Conservation (phyloP, 1,140 invertebrate species). For the Trichonephila inaurata region DNA sequence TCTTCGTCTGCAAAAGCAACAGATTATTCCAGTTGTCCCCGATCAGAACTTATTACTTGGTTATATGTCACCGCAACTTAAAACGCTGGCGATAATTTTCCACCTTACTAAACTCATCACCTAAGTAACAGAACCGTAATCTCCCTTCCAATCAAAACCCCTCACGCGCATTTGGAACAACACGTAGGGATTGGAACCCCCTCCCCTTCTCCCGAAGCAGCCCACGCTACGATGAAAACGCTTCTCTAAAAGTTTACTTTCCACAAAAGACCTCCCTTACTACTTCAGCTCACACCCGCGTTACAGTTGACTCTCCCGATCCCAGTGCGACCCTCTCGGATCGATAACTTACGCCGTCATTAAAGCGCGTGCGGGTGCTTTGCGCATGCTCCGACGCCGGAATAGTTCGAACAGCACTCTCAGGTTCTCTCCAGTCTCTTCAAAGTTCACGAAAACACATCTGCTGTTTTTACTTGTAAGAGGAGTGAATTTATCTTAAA, state of each 20-base stretch:
- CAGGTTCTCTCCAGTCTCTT: constrained; percentile 54
- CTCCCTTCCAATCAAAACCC: constrained; percentile 1
- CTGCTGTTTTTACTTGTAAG: not conserved
- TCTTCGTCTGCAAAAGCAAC: not conserved
- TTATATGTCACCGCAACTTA: not conserved
- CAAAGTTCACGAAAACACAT: constrained; percentile 70
- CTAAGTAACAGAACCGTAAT: constrained; percentile 1
- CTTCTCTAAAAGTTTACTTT: constrained; percentile 74
- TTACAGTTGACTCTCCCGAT: constrained; percentile 68
- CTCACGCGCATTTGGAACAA: constrained; percentile 8
- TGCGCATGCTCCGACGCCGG: constrained; percentile 59
- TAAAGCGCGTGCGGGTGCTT: constrained; percentile 50
- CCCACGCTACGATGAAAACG: constrained; percentile 52
- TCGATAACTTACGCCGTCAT: constrained; percentile 71
- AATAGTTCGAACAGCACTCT: constrained; percentile 61
- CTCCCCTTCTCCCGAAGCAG: not conserved
- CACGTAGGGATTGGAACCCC: not conserved
- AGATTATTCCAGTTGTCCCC: not conserved
- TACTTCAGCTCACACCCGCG: constrained; percentile 66
- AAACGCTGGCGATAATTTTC: not conserved
- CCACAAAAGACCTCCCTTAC: constrained; percentile 56
- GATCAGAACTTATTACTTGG: not conserved
- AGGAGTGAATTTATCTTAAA: not conserved
- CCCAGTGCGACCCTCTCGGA: constrained; percentile 68
- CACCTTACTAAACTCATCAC: constrained; percentile 29